A percentile compares a stretch with the other conserved stretches of the same genome.
Evolutionary conservation across 1,140 invertebrate species (phyloP).

Genomic region (Solenopsis invicta): DNA sequence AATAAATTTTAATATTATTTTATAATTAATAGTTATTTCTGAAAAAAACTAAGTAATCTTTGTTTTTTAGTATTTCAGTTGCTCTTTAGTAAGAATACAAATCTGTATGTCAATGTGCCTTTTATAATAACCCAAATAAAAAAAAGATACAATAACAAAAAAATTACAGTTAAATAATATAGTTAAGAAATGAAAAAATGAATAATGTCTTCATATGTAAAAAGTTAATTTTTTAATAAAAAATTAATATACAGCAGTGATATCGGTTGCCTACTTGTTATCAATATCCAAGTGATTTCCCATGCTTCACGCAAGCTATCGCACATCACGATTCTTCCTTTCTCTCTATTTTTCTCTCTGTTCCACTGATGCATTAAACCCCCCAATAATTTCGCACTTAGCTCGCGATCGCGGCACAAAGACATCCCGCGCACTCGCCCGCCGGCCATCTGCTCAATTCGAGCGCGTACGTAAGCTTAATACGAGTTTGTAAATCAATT

Average conservation of each 20-base stretch:
- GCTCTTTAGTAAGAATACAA: too few species aligned
- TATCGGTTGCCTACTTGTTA: neutral
- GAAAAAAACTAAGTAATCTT: too few species aligned
- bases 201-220: neutral
- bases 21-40: too few species aligned
- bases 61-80: too few species aligned
- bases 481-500: constrained; percentile 62
- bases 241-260: neutral
- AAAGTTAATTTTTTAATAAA: neutral
- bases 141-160: too few species aligned
- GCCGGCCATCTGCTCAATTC: constrained; percentile 62
- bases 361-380: constrained; percentile 1
- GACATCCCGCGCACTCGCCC: constrained; percentile 48
- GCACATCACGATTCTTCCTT: neutral
- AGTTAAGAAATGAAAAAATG: neutral
- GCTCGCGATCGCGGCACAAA: constrained; percentile 49
- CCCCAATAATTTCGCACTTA: constrained; percentile 59
- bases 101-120: too few species aligned
- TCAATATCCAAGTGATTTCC: neutral
- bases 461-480: constrained; percentile 58
- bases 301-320: neutral
- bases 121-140: too few species aligned
- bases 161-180: too few species aligned
- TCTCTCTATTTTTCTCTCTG: neutral
- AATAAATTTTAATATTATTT: too few species aligned